Base-by-base conservation (phyloP, 1,140 invertebrate species). In the Anastrepha ludens region DNA sequence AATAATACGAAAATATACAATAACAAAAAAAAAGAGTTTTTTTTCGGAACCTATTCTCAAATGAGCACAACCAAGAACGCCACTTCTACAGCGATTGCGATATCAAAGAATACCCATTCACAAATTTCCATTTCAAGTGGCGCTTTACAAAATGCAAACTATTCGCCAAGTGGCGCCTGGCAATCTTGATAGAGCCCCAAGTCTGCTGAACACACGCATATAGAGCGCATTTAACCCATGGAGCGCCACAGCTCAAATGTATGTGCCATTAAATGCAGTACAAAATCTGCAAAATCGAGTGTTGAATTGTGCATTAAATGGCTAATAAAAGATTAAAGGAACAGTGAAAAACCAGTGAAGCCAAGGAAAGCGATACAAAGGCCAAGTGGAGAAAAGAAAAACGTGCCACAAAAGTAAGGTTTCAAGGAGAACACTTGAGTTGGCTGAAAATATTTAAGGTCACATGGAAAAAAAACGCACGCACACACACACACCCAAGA, bases 281-380 rank as follows among this genome's bases (percentile, higher is more conserved):
- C 47, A 20, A 81, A 81, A 81, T 81, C n/a, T 17, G n/a, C 44
- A 50, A 81, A 81, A 81, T 81, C 67, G 67, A 74, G 67, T 74
- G 67, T 74, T 74, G 67, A 74, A 74, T 74, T 74, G 47, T 81
- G 47, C 74, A 81, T 81, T 81, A 81, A 81, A 81, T 29, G 74
- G 74, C 74, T 81, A 81, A 81, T 81, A 81, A 81, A 81, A 81
- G 74, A 81, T 55, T 81, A 81, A 81, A 81, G n/a, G 15, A 15
- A 62, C 15, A 62, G 15, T 13, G 13, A 5, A 13, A 13, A 62
- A 62, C 2, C 50, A 62, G 13, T 17, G 60, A 13, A 62, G 8
- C 6, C 50, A 55, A 55, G 11, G 6, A 55, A 55, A 55, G 50
- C 6, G 15, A 62, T 62, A 17, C 60, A 15, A 62, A 62, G n/a